Evolutionary conservation across 2,888 invertebrate species (phyloP).

Genomic region (Fragum sueziense): DNA sequence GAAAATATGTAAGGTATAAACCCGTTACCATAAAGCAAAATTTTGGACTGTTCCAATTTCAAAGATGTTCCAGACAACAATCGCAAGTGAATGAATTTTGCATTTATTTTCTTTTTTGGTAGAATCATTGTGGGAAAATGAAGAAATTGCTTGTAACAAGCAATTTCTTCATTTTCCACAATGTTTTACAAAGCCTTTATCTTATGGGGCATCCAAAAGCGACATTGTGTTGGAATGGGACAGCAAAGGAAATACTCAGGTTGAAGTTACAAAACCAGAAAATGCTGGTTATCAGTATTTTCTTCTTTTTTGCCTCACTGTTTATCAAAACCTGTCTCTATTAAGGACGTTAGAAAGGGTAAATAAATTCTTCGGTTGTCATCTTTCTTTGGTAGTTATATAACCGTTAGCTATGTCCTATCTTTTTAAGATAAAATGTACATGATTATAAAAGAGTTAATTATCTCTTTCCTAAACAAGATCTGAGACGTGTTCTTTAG

Average conservation of each 20-base stretch:
- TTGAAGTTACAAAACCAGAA: too few relatives aligned
- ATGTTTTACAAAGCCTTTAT: not conserved
- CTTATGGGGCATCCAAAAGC: not conserved
- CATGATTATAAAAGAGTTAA: too few relatives aligned
- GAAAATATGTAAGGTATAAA: not conserved
- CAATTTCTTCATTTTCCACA: not conserved
- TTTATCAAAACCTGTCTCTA: not conserved
- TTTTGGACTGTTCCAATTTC: not conserved
- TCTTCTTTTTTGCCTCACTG: slow-evolving; percentile 3
- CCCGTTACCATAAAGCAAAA: not conserved
- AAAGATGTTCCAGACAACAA: not conserved
- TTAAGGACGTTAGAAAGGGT: not conserved
- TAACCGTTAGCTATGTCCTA: not conserved
- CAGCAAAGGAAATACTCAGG: not conserved
- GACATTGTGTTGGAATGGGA: not conserved
- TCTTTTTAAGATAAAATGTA: not conserved
- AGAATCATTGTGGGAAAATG: not conserved
- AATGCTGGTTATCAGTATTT: too few relatives aligned
- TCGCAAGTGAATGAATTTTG: not conserved
- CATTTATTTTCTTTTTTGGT: too few relatives aligned
- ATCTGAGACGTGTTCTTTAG: too few relatives aligned
- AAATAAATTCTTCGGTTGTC: not conserved
- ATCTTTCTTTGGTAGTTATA: not conserved
- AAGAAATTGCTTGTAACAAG: not conserved
- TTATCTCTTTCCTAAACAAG: too few relatives aligned